Conservation (phyloP, 2,113 vertebrate species). For the Cettia cetti region DNA sequence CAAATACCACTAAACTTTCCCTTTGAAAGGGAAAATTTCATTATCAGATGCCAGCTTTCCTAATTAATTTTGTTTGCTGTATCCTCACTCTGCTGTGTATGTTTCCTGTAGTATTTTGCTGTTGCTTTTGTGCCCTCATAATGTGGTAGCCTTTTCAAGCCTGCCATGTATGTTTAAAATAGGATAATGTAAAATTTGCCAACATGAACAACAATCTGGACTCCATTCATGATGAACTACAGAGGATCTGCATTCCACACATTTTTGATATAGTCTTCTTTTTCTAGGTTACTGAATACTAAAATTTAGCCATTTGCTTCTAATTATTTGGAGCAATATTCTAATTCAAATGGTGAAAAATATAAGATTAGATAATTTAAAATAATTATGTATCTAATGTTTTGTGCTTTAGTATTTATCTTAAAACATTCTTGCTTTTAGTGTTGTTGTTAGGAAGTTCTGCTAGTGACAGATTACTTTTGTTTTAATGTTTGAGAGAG, state of each 20-base stretch:
- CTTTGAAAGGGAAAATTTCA: background rate
- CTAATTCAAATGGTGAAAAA: background rate
- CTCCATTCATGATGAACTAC: background rate
- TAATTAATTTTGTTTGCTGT: background rate
- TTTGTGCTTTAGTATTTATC: background rate
- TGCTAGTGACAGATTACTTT: background rate
- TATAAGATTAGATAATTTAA: background rate
- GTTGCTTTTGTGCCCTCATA: background rate
- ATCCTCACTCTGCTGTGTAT: background rate
- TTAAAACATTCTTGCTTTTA: background rate
- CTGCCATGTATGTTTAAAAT: background rate
- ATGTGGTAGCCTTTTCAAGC: background rate
- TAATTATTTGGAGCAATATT: background rate
- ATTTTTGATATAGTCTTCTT: background rate
- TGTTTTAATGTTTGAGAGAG: background rate
- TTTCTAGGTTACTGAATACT: background rate
- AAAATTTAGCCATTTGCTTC: background rate
- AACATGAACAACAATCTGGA: background rate
- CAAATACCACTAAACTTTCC: background rate
- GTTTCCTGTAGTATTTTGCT: background rate
- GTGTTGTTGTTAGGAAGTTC: background rate
- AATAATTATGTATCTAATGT: fast-evolving
- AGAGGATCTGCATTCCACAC: background rate
- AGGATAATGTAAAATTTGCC: background rate
- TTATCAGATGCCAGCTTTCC: background rate